A percentile compares a stretch with the other conserved stretches of the same genome.
Conservation (phyloP, 64 coral and sea anemone genomes). For the Porites lutea region DNA sequence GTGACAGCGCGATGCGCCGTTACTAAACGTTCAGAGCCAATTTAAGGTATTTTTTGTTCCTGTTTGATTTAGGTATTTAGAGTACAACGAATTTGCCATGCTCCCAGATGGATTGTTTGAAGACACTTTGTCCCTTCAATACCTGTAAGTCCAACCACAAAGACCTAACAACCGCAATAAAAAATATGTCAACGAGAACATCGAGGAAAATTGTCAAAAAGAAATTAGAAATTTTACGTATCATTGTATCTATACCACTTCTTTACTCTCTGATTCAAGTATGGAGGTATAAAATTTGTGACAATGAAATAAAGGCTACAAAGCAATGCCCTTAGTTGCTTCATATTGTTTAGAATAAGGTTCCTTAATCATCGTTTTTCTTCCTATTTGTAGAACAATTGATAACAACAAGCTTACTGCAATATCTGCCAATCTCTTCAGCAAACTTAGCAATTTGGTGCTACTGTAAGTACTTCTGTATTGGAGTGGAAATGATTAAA, state of each 20-base stretch:
- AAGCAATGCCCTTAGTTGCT: too few relatives aligned
- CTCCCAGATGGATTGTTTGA: conserved; percentile 34
- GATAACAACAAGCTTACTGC: conserved; percentile 21
- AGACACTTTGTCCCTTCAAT: neutral
- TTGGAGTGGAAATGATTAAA: too few relatives aligned
- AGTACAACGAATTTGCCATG: neutral
- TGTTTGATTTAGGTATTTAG: neutral
- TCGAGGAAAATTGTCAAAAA: too few relatives aligned
- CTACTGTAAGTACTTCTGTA: neutral
- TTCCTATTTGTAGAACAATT: neutral
- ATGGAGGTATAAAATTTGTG: too few relatives aligned
- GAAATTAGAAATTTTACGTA: too few relatives aligned
- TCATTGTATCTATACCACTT: too few relatives aligned
- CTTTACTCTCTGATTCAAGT: too few relatives aligned
- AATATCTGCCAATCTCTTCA: neutral
- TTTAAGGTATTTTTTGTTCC: neutral
- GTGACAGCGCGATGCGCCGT: too few relatives aligned
- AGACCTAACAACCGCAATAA: too few relatives aligned
- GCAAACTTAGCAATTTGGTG: neutral
- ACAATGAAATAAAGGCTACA: too few relatives aligned
- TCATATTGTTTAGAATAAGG: too few relatives aligned
- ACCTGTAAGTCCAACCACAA: neutral
- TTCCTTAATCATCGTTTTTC: neutral
- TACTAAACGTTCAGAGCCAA: neutral
- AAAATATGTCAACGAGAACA: too few relatives aligned